Evolutionary conservation across 35 echinoderm and acorn worm species (phyloP).

Genomic region (Acanthaster planci): DNA sequence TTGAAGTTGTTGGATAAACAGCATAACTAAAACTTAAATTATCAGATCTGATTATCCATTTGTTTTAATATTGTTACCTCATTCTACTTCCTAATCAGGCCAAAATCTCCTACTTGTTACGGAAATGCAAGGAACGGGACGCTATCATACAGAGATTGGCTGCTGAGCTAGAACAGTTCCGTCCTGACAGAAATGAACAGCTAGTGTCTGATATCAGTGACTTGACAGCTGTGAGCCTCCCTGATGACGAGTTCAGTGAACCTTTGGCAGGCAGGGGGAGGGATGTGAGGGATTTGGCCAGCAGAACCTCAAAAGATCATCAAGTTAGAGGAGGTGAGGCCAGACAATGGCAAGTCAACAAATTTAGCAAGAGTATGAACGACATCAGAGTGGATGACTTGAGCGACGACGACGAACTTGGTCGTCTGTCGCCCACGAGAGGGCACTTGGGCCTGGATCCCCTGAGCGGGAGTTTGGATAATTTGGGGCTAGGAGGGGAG

Average conservation of each 20-base stretch:
- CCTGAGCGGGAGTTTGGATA: not conserved
- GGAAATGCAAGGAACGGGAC: slow-evolving; percentile 78
- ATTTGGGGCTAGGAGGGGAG: not conserved
- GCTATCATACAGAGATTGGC: slow-evolving; percentile 51
- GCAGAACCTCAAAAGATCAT: not conserved
- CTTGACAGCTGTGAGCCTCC: slow-evolving; percentile 27
- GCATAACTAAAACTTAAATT: too few species aligned
- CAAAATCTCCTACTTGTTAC: slow-evolving; percentile 69
- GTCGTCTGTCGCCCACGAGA: not conserved
- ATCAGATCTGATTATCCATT: not conserved
- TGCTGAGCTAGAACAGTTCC: slow-evolving; percentile 44
- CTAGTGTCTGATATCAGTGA: slow-evolving; percentile 63
- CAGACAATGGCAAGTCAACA: not conserved
- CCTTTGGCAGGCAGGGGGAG: slow-evolving; percentile 31
- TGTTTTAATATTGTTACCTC: not conserved
- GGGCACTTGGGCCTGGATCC: slow-evolving; percentile 4
- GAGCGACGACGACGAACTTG: slow-evolving; percentile 20
- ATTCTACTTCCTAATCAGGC: slow-evolving; percentile 48
- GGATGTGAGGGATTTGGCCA: not conserved
- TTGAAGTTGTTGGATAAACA: too few species aligned
- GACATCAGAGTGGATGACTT: not conserved
- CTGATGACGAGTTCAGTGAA: slow-evolving; percentile 43
- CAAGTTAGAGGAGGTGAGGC: not conserved
- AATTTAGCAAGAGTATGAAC: slow-evolving; percentile 18
- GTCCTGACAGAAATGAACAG: slow-evolving; percentile 48